Base-by-base conservation (phyloP, 2,888 invertebrate species). In the Hypsopygia costalis region DNA sequence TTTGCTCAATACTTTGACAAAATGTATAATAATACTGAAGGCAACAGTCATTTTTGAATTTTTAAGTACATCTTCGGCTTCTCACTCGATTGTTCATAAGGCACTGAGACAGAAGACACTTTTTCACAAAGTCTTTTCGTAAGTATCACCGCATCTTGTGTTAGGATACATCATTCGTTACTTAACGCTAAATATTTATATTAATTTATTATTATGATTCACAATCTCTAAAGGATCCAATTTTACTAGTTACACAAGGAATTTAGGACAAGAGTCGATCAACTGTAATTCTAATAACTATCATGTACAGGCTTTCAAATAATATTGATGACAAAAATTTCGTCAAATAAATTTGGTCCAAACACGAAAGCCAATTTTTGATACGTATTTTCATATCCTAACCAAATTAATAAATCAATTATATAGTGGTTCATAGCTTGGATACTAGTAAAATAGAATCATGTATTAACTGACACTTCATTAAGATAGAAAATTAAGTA, bases 201-300 rank as follows among this genome's bases (percentile, higher is more conserved):
- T 82, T 83, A 80, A 77, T 81, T 77, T 75, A 75, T 76, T 77
- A 73, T 76, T 77, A 69, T 67, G 66, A 69, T 69, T 72, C 55
- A 73, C 71, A 65, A 71, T 70, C 62, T 69, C 59, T 55, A 59
- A 58, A 62, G 2, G 55, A 66, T 66, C 62, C 78, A 72, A 76
- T 70, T 71, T 72, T 68, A 77, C 73, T 73, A 75, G 74, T 59
- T 51, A 44, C 36, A 25, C n/a, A 25, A 25, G 25, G 25, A 1
- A 25, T 6, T 6, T 25, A 8, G 3, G 25, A 44, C 34, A 40
- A 46, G 44, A 25, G 25, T 25, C 21, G 25, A 25, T 25, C 8
- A 7, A 25, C 21, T n/a, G n/a, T n/a, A n/a, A n/a, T n/a, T n/a
- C n/a, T n/a, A n/a, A n/a, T n/a, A n/a, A n/a, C n/a, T n/a, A n/a